Base-by-base conservation (phyloP, 92 coral and sea anemone genomes). In the Porites evermanni region DNA sequence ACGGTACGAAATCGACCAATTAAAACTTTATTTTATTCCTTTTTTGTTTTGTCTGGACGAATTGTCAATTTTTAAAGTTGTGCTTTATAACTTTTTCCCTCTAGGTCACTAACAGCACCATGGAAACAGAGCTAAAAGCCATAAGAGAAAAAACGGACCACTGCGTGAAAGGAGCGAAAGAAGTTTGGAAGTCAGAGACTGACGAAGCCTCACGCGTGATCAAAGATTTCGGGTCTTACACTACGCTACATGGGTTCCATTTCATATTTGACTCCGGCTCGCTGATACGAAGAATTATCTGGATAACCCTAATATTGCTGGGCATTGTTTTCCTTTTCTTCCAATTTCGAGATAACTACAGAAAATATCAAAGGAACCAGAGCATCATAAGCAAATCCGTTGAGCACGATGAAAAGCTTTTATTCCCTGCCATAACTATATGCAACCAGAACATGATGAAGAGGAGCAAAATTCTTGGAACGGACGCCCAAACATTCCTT, bases 161-260 rank as follows among this genome's bases (percentile, higher is more conserved):
- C 44, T 67, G 67, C 60, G 69, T 67, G 18, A 54, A 68, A 3
- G 79, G 32, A 29, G 70, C 56, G 29, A 68, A 53, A 61, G 63
- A 78, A 10, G 82, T 64, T 67, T 64, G 51, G 64, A 13, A 14
- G 26, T 74, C 81, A 63, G 88, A 85, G 16, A 75, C 6, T 56
- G 82, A 66, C 0, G 70, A 85, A 20, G 73, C 88, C 9, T 19
- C 75, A 20, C 69, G 83, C 0, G 75, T 85, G 20, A 76, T 89
- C 24, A 67, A 82, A 64, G 91, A 89, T n/a, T 89, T 92, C 47
- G 79, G 91, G 51, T 89, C 93, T 4, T 92, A 92, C 67, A 85
- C 95, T 20, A 92, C 95, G 7, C 91, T 92, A 1, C 95, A 92
- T 32, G 95, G 95, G 7, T 78, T 92, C 29, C 95, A 92, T 23